Evolutionary conservation across 30 jellyfish, hydroid and myxozoan species (phyloP).

Genomic region (Aurelia sp.): DNA sequence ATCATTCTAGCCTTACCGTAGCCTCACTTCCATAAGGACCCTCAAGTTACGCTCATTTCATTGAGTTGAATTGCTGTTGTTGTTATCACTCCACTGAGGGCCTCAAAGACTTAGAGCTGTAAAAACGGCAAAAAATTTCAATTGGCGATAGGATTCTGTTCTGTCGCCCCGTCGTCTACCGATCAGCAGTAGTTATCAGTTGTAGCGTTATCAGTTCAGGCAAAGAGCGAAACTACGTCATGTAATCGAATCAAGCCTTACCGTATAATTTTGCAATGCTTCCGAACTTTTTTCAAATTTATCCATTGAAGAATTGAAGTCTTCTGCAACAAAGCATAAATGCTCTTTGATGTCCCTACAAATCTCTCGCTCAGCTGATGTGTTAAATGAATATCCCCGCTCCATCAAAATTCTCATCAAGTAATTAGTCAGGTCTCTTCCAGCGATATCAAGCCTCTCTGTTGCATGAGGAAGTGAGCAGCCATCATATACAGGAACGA

Average conservation of each 20-base stretch:
- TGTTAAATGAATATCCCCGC: conserved; percentile 81
- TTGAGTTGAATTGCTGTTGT: too few relatives aligned
- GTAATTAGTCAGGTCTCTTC: conserved; percentile 71
- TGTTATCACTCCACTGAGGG: too few relatives aligned
- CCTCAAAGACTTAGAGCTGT: too few relatives aligned
- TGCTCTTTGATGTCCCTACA: conserved; percentile 90
- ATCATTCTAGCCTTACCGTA: not conserved
- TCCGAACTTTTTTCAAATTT: conserved; percentile 46
- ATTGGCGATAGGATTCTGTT: too few relatives aligned
- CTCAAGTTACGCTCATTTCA: too few relatives aligned
- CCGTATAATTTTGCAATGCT: conserved; percentile 15
- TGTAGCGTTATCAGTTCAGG: too few relatives aligned
- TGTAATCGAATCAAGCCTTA: too few relatives aligned
- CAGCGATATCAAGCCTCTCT: conserved; percentile 76
- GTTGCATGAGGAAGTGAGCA: conserved; percentile 85
- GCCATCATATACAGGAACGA: conserved; percentile 93
- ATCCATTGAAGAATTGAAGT: conserved; percentile 32
- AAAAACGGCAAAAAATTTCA: too few relatives aligned
- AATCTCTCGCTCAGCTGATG: conserved; percentile 94
- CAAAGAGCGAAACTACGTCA: too few relatives aligned
- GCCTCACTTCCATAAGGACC: too few relatives aligned
- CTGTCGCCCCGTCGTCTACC: too few relatives aligned
- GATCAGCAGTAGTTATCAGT: too few relatives aligned
- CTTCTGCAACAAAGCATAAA: conserved; percentile 88
- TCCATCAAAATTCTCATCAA: conserved; percentile 79